These are phyloP conservation scores for Acleris emargana DNA, from an alignment of 2,888 invertebrate genomes.

Conservation along the genomic window DNA sequence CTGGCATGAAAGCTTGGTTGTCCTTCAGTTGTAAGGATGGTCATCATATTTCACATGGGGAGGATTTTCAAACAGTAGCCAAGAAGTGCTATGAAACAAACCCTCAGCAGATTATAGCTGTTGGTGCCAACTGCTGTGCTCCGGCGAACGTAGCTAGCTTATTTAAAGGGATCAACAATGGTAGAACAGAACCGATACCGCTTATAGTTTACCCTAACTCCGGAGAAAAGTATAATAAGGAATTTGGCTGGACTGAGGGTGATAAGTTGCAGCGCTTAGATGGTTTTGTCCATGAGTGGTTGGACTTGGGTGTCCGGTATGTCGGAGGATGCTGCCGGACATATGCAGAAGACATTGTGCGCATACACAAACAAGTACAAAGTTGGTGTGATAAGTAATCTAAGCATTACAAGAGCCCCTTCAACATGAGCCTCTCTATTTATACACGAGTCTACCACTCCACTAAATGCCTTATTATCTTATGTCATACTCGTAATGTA, in stretches of 20 bases:
- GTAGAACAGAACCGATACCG: conserved; percentile 77
- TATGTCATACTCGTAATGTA: conserved; percentile 14
- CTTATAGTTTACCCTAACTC: conserved; percentile 96
- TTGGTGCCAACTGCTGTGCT: conserved; percentile 93
- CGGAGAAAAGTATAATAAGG: conserved; percentile 89
- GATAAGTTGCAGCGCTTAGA: conserved; percentile 86
- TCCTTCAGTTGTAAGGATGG: conserved; percentile 90
- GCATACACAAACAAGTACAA: conserved; percentile 73
- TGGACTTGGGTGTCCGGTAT: conserved; percentile 89
- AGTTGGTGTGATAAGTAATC: conserved; percentile 47
- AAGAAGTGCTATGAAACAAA: conserved; percentile 87
- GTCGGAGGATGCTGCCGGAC: conserved; percentile 97
- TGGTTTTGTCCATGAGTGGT: conserved; percentile 89
- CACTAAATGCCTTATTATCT: conserved; percentile 8
- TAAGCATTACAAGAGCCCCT: conserved; percentile 3
- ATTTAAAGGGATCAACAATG: conserved; percentile 62
- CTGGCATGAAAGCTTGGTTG: conserved; percentile 92
- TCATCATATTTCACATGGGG: conserved; percentile 88
- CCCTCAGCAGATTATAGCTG: conserved; percentile 86
- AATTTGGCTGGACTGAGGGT: conserved; percentile 86
- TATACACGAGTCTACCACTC: conserved; percentile 5
- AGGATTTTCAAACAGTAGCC: conserved; percentile 87
- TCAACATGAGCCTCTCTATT: conserved; percentile 21
- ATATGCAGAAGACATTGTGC: conserved; percentile 88
- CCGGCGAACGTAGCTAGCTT: conserved; percentile 64